Percentiles rank a stretch among this genome's conserved stretches.
Conservation (phyloP, 2,888 invertebrate species). For the Trichogramma evanescens region DNA sequence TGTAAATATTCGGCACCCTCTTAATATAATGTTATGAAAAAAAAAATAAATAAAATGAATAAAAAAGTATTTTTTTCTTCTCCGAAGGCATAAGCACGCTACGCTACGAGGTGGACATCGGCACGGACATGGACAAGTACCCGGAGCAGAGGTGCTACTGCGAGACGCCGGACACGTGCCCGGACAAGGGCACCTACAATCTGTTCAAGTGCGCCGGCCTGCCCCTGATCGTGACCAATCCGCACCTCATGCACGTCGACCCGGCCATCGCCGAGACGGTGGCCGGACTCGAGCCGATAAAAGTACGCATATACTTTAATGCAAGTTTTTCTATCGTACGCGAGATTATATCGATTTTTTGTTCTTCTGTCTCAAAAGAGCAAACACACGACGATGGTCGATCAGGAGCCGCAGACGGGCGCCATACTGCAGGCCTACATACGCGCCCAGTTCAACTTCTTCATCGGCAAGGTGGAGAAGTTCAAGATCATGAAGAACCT, state of each 20-base stretch:
- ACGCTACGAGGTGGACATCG: constrained; percentile 50
- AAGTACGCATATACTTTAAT: constrained; percentile 20
- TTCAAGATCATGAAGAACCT: constrained; percentile 60
- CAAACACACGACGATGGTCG: constrained; percentile 67
- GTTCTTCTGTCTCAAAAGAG: constrained; percentile 39
- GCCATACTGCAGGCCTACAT: constrained; percentile 67
- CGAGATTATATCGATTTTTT: not conserved
- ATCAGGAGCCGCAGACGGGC: constrained; percentile 74
- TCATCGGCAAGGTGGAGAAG: constrained; percentile 58
- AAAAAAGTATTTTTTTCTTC: too few relatives aligned
- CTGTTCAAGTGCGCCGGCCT: constrained; percentile 59
- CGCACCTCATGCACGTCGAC: constrained; percentile 68
- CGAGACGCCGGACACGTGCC: constrained; percentile 57
- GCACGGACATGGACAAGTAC: constrained; percentile 56
- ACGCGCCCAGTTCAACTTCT: constrained; percentile 68
- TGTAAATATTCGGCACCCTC: too few relatives aligned
- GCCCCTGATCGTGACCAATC: constrained; percentile 69
- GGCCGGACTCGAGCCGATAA: constrained; percentile 34
- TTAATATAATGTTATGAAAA: too few relatives aligned
- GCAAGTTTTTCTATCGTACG: not conserved
- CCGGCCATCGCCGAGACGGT: constrained; percentile 38
- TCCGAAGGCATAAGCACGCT: too few relatives aligned
- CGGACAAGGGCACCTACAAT: constrained; percentile 67
- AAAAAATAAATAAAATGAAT: too few relatives aligned
- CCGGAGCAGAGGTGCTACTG: constrained; percentile 54